These are phyloP conservation scores for Chelonoidis abingdonii DNA, from an alignment of 2,113 vertebrate genomes.

Conservation along the genomic window DNA sequence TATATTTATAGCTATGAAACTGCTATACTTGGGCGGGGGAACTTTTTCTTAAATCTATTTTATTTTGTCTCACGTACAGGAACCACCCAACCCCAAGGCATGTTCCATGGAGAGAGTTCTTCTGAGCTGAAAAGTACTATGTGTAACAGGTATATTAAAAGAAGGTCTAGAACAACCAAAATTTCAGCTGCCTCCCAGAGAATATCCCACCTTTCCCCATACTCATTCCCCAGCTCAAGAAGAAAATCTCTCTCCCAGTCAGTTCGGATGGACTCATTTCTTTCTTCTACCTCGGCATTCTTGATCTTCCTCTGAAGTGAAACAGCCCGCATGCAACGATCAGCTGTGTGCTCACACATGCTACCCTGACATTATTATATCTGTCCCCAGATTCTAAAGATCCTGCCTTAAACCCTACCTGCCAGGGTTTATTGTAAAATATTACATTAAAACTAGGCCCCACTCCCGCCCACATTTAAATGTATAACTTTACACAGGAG, in stretches of 20 bases:
- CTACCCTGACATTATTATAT: neutral
- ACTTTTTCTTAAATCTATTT: neutral
- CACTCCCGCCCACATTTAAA: neutral
- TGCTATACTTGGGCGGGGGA: neutral
- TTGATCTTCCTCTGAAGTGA: neutral
- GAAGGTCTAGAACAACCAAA: neutral
- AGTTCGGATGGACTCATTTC: rapidly evolving
- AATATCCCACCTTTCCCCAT: neutral
- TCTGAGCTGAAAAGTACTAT: neutral
- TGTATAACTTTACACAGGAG: neutral
- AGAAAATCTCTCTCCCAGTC: neutral
- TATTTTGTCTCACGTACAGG: neutral
- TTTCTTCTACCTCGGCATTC: neutral
- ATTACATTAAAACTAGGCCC: neutral
- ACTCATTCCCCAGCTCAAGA: neutral
- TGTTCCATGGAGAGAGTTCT: neutral
- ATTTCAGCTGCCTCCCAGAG: neutral
- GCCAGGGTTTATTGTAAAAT: neutral
- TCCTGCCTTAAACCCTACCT: neutral
- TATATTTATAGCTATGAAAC: neutral
- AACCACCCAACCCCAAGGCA: neutral
- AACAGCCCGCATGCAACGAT: neutral
- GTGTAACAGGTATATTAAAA: neutral
- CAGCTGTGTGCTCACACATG: neutral
- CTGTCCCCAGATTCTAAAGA: neutral